Base-by-base conservation (phyloP, 30 jellyfish, hydroid and myxozoan species). In the Phacellophora camtschatica region DNA sequence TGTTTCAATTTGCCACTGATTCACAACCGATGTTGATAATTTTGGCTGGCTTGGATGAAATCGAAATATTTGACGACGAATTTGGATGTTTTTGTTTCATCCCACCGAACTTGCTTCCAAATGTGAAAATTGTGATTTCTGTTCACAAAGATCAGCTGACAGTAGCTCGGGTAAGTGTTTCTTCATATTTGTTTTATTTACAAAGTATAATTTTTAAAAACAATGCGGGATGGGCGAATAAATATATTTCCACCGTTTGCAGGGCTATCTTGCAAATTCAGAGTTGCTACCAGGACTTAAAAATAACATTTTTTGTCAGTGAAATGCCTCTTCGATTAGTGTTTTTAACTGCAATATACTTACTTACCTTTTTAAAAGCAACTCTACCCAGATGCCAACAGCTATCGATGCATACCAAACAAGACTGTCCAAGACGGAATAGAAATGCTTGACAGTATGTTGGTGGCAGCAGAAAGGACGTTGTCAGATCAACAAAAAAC, bases 1-100 rank as follows among this genome's bases (percentile, higher is more conserved):
- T 88, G 33, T 65, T 88, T 30, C 93, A 82, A 43, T 74, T 88
- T 24, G 94, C 97, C 0, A 88, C 97, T 35, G 97, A 88, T 55
- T 77, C 94, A 12, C 94, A 75, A 15, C 97, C 97, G 48, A 73
- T 88, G 81, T 85, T 79, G 27, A 77, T 88, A 9, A 39, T 58
- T 57, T 50, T 88, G 33, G 94, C 88, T 23, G 85, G 78, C 8
- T 12, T 88, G 35, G 84, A 82, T 63, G 85, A 57, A 0, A 49
- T 77, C 22, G 71, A 58, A 41, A 73, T 79, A 0, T 69, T 53
- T 61, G 86, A 53, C 30, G 81, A 42, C 31, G 82, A 58, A 19
- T 59, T 56, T 41, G 41, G 30, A 4, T 70, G 58, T 53, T 71
- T 70, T 7, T 27, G 63, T 18, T 37, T 88, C 36, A 45, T 79